These are phyloP conservation scores for Rhagoletis zephyria DNA, from an alignment of 1,140 invertebrate genomes.

Conservation along the genomic window DNA sequence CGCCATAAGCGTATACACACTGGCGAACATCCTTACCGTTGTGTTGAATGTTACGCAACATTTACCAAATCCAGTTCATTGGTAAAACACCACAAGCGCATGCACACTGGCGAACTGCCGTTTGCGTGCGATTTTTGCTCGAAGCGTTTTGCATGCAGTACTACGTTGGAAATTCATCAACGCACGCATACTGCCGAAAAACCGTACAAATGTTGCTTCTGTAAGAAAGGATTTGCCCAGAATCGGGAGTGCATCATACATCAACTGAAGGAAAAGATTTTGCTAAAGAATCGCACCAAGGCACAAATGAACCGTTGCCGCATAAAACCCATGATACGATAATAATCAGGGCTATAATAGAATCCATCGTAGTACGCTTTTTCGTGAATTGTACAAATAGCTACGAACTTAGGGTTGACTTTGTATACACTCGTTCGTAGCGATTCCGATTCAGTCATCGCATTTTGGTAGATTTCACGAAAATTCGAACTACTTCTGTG, in stretches of 20 bases:
- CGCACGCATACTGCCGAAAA: slow-evolving; percentile 84
- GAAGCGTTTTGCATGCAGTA: slow-evolving; percentile 82
- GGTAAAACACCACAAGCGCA: slow-evolving; percentile 78
- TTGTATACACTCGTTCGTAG: too few relatives aligned
- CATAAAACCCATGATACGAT: too few relatives aligned
- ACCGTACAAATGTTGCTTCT: slow-evolving; percentile 74
- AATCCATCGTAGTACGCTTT: too few relatives aligned
- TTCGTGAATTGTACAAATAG: too few relatives aligned
- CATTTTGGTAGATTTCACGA: too few relatives aligned
- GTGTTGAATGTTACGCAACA: slow-evolving; percentile 81
- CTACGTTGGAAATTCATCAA: slow-evolving; percentile 79
- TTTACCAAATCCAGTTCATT: slow-evolving; percentile 84
- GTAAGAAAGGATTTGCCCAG: slow-evolving; percentile 76
- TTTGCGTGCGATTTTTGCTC: slow-evolving; percentile 89
- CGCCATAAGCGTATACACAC: slow-evolving; percentile 79
- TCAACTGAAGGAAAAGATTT: slow-evolving; percentile 68
- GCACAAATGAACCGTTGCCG: too few relatives aligned
- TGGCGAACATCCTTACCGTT: slow-evolving; percentile 81
- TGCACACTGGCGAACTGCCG: slow-evolving; percentile 82
- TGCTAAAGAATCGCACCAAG: too few relatives aligned
- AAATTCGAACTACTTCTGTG: too few relatives aligned
- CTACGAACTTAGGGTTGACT: too few relatives aligned
- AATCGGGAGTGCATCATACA: slow-evolving; percentile 79
- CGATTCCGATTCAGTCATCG: too few relatives aligned
- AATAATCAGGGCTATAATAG: too few relatives aligned